These are phyloP conservation scores for Aspidiotus destructor DNA, from an alignment of 2,888 invertebrate species.

Conservation along the genomic window DNA sequence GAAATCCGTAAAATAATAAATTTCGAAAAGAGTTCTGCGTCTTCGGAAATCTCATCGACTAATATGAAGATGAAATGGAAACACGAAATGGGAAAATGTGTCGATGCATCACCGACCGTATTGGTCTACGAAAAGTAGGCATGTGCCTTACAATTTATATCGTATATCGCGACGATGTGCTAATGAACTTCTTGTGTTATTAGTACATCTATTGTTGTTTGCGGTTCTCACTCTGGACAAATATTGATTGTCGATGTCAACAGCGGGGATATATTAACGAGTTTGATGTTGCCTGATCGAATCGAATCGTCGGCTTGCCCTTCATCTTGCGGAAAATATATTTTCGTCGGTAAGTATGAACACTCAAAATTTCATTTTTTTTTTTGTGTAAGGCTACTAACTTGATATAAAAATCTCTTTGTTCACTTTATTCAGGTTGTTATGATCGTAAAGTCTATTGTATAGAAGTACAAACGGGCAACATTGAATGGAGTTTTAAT, in stretches of 20 bases:
- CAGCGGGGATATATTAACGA: slow-evolving; percentile 47
- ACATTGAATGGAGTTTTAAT: slow-evolving; percentile 52
- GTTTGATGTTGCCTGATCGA: slow-evolving; percentile 52
- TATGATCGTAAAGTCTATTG: slow-evolving; percentile 65
- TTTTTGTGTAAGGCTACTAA: neutral
- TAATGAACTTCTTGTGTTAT: too few relatives aligned
- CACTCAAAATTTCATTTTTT: neutral
- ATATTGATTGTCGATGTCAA: slow-evolving; percentile 52
- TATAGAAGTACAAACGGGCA: slow-evolving; percentile 48
- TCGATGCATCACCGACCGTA: slow-evolving; percentile 59
- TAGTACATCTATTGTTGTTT: slow-evolving; percentile 42
- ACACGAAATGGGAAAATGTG: slow-evolving; percentile 63
- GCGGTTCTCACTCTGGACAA: slow-evolving; percentile 66
- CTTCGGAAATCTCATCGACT: neutral
- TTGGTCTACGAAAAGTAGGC: slow-evolving; percentile 9
- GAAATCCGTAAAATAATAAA: too few relatives aligned
- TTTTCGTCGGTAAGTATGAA: slow-evolving; percentile 53
- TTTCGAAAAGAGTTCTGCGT: too few relatives aligned
- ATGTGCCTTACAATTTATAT: neutral
- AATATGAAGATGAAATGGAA: slow-evolving; percentile 45
- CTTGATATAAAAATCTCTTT: neutral
- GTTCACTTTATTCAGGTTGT: slow-evolving; percentile 46
- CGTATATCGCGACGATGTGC: neutral
- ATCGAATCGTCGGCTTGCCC: slow-evolving; percentile 57
- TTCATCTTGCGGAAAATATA: slow-evolving; percentile 43